phyloP scores from a whole-genome alignment of 2,797 vertebrate species.

The Catharus ustulatus region DNA sequence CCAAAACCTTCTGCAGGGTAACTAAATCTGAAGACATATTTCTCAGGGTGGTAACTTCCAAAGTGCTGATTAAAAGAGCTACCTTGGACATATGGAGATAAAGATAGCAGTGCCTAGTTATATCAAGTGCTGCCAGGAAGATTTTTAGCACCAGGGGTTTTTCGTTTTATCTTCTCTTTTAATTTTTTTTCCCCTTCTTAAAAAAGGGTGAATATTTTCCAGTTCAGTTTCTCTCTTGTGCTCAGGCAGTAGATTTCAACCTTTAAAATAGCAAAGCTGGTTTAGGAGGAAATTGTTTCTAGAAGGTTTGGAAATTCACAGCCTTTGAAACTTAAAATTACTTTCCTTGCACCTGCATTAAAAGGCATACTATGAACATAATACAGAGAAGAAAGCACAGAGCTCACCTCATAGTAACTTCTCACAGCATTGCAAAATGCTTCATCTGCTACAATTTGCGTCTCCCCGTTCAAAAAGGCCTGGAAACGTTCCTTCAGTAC shows the following conservation, averaged over 20 bases:
- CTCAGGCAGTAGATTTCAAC: slow-evolving; percentile 49
- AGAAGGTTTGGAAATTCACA: not conserved
- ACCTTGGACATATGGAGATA: slow-evolving; percentile 31
- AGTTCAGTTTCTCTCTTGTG: slow-evolving; percentile 50
- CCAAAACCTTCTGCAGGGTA: not conserved
- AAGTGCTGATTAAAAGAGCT: slow-evolving; percentile 54
- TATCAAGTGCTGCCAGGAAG: slow-evolving; percentile 46
- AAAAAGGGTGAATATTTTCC: slow-evolving; percentile 30
- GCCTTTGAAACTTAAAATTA: not conserved
- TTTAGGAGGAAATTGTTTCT: slow-evolving; percentile 15
- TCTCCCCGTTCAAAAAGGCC: slow-evolving; percentile 93
- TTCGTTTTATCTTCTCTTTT: not conserved
- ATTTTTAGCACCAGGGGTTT: slow-evolving; percentile 31
- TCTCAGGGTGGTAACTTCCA: slow-evolving; percentile 35
- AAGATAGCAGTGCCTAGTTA: slow-evolving; percentile 38
- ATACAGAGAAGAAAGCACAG: not conserved
- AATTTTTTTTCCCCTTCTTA: not conserved
- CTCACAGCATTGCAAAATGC: slow-evolving; percentile 95
- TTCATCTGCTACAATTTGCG: slow-evolving; percentile 93
- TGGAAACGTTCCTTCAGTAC: slow-evolving; percentile 89
- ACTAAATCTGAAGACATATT: slow-evolving; percentile 26
- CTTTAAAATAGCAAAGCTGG: slow-evolving; percentile 28
- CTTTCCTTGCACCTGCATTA: not conserved
- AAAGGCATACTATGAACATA: not conserved
- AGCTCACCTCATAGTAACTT: slow-evolving; percentile 92